A percentile compares a stretch with the other conserved stretches of the same genome.
These are phyloP conservation scores for Volucella zonaria DNA, from an alignment of 2,888 invertebrate genomes.

Conservation along the genomic window DNA sequence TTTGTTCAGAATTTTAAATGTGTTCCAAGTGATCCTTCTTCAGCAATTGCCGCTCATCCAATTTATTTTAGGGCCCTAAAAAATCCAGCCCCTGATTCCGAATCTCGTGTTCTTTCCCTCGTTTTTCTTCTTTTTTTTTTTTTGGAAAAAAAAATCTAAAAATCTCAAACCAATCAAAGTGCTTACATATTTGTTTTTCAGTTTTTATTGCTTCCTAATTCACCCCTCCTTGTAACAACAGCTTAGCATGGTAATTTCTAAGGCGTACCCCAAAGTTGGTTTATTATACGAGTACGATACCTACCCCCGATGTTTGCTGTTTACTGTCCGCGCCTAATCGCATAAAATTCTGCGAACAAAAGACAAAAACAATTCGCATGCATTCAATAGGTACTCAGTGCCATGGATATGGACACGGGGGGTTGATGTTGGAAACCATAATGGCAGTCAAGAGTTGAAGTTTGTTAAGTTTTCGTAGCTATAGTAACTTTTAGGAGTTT, in stretches of 20 bases:
- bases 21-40: too few species aligned
- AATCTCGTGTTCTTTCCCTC: too few species aligned
- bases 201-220: conserved; percentile 5
- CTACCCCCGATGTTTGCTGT: not conserved
- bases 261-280: conserved; percentile 48
- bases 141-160: too few species aligned
- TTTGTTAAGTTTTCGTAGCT: conserved; percentile 74
- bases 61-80: too few species aligned
- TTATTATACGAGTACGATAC: not conserved
- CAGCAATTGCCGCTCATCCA: too few species aligned
- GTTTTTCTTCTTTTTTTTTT: too few species aligned
- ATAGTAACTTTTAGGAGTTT: conserved; percentile 71
- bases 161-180: too few species aligned
- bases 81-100: too few species aligned
- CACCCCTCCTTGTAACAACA: not conserved
- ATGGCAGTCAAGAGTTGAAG: conserved; percentile 73
- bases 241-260: conserved; percentile 32
- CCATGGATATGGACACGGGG: conserved; percentile 34
- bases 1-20: too few species aligned
- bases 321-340: conserved; percentile 69
- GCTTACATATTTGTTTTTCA: conserved; percentile 1
- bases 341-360: conserved; percentile 58
- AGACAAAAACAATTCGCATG: conserved; percentile 24
- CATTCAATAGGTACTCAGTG: conserved; percentile 15
- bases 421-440: conserved; percentile 65